Evolutionary conservation across 2,888 invertebrate genomes (phyloP), one percentile per base, ranked within the genome.

Genomic region (Isoperla grammatica): DNA sequence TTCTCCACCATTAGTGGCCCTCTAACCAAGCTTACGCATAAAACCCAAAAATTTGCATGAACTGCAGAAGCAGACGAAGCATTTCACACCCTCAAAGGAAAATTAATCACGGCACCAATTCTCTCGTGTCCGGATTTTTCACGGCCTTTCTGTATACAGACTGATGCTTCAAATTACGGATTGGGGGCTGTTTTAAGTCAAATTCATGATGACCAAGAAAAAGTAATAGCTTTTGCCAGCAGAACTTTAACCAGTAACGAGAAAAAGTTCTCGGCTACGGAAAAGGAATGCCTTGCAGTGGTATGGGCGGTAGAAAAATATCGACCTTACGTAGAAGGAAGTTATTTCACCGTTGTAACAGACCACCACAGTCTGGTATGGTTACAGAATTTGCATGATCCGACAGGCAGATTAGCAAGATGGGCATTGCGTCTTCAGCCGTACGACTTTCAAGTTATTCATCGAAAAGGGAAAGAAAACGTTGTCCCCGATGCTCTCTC

Each of bases 401-500:
- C 58, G 1, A 19, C 20, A 17, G 58, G 40, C 8, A 1, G 49
- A n/a, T 29, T 57, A 2, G 57, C 49, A 2, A 48, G 57, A 19
- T 57, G 59, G 59, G 53, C 53, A 9, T 23, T 53, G 6, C 22
- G 22, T 4, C 59, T 73, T 4, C 64, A 68, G 55, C 65, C 67
- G n/a, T 70, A 67, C 56, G 62, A 68, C 12, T 70, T 69, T 49
- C 60, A 64, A 1, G 65, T 73, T 2, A 50, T 60, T 11, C 70
- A 73, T 56, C 57, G 66, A 11, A 64, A 61, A 1, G 72, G 72
- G 0, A 57, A 46, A 1, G 53, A 58, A 4, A 66, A 72, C 60
- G 57, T 59, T 6, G 64, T 69, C 2, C 71, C 72, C 1, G 73
- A 75, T 61, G 68, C 67, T 3, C 54, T 72, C 2, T 68, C 67